These are phyloP conservation scores for Propithecus coquereli DNA, from an alignment of 2,113 vertebrate genomes.

Conservation along the genomic window DNA sequence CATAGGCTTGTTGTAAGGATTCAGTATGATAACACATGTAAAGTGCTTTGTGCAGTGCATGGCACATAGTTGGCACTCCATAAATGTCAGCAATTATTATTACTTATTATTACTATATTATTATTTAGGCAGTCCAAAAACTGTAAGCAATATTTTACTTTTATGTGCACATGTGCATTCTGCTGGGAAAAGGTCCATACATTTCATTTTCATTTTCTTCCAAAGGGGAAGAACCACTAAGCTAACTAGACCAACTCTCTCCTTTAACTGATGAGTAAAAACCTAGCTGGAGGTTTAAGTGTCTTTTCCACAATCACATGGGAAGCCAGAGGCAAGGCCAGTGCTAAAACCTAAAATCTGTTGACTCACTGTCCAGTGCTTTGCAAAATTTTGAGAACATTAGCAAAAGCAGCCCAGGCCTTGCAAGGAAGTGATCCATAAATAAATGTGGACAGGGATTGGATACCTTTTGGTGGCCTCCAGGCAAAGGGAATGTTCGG, in stretches of 20 bases:
- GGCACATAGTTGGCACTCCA: neutral
- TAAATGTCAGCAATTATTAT: neutral
- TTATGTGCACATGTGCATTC: neutral
- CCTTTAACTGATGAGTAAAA: neutral
- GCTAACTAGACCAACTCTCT: neutral
- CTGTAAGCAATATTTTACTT: neutral
- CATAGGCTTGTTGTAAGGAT: neutral
- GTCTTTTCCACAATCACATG: neutral
- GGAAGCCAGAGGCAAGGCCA: neutral
- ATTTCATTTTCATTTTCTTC: neutral
- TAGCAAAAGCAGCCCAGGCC: neutral
- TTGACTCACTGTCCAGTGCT: neutral
- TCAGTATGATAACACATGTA: neutral
- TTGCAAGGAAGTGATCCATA: neutral
- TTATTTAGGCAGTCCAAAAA: neutral
- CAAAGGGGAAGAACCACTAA: neutral
- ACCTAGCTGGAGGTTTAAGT: neutral
- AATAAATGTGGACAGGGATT: neutral
- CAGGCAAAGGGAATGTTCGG: neutral
- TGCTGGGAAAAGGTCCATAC: neutral
- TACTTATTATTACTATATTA: neutral
- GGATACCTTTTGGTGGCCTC: neutral
- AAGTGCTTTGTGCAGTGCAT: neutral
- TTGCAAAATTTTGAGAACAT: neutral
- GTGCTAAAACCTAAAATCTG: neutral